Percentiles rank a stretch among this genome's conserved stretches.
These are phyloP conservation scores for Drosophila seguyi DNA, from an alignment of 1,140 invertebrate species.

Conservation along the genomic window DNA sequence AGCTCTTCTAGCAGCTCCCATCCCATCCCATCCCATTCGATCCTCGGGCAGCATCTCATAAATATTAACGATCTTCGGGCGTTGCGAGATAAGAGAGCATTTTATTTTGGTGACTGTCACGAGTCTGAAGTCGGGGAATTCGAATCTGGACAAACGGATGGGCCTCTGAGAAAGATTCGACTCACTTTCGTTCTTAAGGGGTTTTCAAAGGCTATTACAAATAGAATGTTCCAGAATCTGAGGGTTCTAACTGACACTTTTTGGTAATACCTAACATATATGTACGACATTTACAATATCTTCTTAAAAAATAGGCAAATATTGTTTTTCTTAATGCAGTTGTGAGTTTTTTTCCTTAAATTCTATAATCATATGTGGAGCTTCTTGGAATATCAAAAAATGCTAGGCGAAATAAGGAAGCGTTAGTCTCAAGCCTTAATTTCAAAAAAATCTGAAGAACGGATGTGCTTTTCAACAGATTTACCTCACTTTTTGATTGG, in stretches of 20 bases:
- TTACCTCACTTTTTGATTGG: background rate
- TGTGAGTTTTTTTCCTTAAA: no score
- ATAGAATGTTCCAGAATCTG: no score
- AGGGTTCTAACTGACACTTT: background rate
- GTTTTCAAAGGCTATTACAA: background rate
- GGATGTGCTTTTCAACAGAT: background rate
- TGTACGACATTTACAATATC: background rate
- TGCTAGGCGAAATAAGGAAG: background rate
- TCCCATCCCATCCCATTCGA: conserved; percentile 14
- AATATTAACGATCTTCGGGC: conserved; percentile 58
- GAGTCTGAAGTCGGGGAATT: conserved; percentile 11
- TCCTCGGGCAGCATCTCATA: conserved; percentile 38
- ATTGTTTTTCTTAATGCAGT: background rate
- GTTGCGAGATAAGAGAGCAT: conserved; percentile 31
- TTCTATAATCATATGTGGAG: background rate
- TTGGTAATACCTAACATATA: background rate
- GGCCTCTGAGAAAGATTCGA: conserved; percentile 4
- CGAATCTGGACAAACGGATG: conserved; percentile 48
- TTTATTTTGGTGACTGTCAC: conserved; percentile 10
- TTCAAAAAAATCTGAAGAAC: background rate
- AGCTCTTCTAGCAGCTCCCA: conserved; percentile 10
- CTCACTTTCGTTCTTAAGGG: conserved; percentile 36
- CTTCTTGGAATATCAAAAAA: background rate
- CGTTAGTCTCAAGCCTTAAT: background rate
- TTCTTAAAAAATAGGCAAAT: no score